Conservation (phyloP, 2,113 vertebrate species). For the Thamnophis sirtalis region DNA sequence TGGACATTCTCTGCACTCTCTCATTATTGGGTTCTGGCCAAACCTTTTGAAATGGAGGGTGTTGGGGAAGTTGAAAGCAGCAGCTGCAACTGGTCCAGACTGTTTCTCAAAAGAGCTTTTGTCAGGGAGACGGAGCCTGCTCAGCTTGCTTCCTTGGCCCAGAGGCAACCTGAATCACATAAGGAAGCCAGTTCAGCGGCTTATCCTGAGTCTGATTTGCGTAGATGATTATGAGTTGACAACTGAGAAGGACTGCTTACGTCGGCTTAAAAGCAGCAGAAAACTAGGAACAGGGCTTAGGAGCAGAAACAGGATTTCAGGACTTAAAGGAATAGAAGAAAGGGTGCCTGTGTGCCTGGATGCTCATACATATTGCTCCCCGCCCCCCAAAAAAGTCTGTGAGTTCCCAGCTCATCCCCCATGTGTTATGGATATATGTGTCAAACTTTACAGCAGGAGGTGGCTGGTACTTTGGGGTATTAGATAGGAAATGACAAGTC, state of each 20-base stretch:
- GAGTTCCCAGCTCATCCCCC: neutral
- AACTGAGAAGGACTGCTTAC: rapidly evolving
- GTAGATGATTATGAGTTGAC: slow-evolving; percentile 25
- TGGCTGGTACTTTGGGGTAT: neutral
- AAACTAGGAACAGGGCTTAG: rapidly evolving
- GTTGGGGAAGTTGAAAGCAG: neutral
- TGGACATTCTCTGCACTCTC: neutral
- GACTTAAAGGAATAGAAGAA: no score
- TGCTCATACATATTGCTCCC: neutral
- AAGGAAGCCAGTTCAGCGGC: slow-evolving; percentile 34
- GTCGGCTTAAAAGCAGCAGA: rapidly evolving
- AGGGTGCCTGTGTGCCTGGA: neutral
- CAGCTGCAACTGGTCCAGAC: slow-evolving; percentile 47
- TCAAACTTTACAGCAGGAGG: rapidly evolving
- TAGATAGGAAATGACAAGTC: neutral
- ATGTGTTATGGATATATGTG: neutral
- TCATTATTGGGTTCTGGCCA: slow-evolving; percentile 12
- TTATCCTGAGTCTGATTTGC: slow-evolving; percentile 8
- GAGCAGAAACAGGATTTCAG: neutral
- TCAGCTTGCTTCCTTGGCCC: slow-evolving; percentile 16
- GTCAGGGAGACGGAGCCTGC: slow-evolving; percentile 29
- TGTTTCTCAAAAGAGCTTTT: slow-evolving; percentile 57
- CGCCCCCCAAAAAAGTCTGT: neutral
- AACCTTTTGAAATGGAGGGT: slow-evolving; percentile 21
- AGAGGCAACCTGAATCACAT: slow-evolving; percentile 18